Percentiles rank a stretch among this genome's conserved stretches.
Evolutionary conservation across 2,113 vertebrate species (phyloP).

Genomic region (Romanogobio albipinnatus): DNA sequence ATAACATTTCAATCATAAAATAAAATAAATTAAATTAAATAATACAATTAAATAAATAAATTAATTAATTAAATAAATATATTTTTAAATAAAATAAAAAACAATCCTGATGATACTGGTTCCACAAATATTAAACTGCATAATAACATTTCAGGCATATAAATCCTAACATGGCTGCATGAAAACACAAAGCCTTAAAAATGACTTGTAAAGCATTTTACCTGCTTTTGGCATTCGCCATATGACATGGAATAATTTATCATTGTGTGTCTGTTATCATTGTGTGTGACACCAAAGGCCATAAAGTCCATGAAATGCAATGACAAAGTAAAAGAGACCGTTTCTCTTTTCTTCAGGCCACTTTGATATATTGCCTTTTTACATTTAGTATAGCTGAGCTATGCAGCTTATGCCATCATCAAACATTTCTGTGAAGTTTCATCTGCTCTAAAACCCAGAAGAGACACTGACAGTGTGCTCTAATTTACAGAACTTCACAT

Average conservation of each 20-base stretch:
- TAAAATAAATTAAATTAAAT: too few relatives aligned
- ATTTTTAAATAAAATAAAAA: too few relatives aligned
- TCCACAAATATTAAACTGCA: neutral
- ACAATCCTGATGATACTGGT: neutral
- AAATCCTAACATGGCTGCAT: neutral
- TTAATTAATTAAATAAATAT: too few relatives aligned
- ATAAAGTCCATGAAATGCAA: too few relatives aligned
- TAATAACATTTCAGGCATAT: neutral
- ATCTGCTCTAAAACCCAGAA: slow-evolving; percentile 48
- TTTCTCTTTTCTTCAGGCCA: neutral
- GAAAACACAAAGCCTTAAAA: neutral
- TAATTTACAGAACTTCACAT: slow-evolving; percentile 37
- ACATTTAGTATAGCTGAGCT: slow-evolving; percentile 32
- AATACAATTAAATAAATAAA: too few relatives aligned
- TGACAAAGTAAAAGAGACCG: too few relatives aligned
- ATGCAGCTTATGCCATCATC: slow-evolving; percentile 40
- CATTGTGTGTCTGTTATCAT: slow-evolving; percentile 10
- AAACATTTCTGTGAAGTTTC: slow-evolving; percentile 41
- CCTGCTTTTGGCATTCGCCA: neutral
- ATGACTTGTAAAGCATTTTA: too few relatives aligned
- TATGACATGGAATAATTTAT: neutral
- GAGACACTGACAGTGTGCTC: slow-evolving; percentile 32
- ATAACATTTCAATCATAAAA: neutral
- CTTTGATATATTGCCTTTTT: slow-evolving; percentile 31
- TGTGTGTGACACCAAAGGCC: slow-evolving; percentile 4